Base-by-base conservation (phyloP, 1,140 invertebrate species). In the Pachypeltis micranthus region DNA sequence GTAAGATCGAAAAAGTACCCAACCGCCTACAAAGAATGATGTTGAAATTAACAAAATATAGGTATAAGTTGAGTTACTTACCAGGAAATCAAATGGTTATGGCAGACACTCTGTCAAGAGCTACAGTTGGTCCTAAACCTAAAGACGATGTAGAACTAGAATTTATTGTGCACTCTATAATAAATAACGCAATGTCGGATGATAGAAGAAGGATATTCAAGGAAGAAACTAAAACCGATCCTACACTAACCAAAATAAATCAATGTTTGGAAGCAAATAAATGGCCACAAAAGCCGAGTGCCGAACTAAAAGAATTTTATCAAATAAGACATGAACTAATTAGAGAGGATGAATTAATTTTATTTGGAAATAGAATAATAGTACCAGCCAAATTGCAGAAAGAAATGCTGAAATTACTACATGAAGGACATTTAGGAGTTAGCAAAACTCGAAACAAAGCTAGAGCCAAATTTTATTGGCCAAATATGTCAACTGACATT, bases 351-450 rank as follows among this genome's bases (percentile, higher is more conserved):
- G 58, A 29, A 12, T 31, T 59, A 34, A 21, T 59, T 21, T 59
- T 59, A 31, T 59, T 31, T 19, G 58, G 58, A 21, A 34, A 59
- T 34, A 58, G 25, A 58, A 14, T 58, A 29, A 47, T 61, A 12
- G 59, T 58, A 12, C 56, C 56, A 21, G 7, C 21, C 27, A 26
- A 12, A 7, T 58, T 58, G 27, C 21, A 26, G 25, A 58, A 58
- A 26, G 21, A 58, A 24, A 58, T 58, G 14, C 27, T 58, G 7
- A 27, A 21, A 23, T 21, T 58, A 4, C n/a, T 58, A 27, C 56
- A 58, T 58, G 56, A 58, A 58, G 56, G 56, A 58, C 56, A 58
- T 27, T 26, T 24, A 58, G 56, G 56, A 14, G 56, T 58, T 21
- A 26, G 21, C 27, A 39, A 59, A 34, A 59, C 58, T 14, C 14